These are phyloP conservation scores for Anser brachyrhynchus DNA, from an alignment of 2,113 vertebrate species.

Conservation along the genomic window DNA sequence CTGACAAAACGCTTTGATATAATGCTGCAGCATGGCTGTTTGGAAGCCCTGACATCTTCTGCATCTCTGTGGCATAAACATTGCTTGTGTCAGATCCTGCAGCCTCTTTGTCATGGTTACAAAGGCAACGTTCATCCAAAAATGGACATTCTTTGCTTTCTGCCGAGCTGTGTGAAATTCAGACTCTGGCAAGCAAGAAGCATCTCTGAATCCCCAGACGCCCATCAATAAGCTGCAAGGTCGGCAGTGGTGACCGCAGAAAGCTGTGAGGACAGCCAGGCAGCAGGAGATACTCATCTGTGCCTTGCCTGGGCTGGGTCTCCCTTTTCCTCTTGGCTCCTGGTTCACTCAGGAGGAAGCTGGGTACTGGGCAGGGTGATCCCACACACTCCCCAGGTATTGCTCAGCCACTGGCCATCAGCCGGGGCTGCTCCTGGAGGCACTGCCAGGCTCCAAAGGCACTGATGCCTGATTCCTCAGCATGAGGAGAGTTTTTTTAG, in stretches of 20 bases:
- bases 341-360: background rate
- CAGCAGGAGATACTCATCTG: background rate
- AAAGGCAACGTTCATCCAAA: background rate
- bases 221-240: background rate
- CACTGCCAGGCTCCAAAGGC: fast-evolving
- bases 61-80: background rate
- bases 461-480: background rate
- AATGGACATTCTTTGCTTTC: background rate
- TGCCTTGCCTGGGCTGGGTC: background rate
- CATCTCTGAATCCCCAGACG: background rate
- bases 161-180: background rate
- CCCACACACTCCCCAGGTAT: background rate
- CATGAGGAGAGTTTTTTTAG: background rate
- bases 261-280: background rate
- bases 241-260: fast-evolving
- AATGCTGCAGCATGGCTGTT: background rate
- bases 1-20: background rate
- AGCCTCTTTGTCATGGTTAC: fast-evolving
- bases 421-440: background rate
- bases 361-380: fast-evolving
- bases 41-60: background rate
- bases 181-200: background rate
- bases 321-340: background rate
- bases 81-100: background rate
- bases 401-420: fast-evolving